Base-by-base conservation (phyloP, 2,888 invertebrate genomes). In the Lydus trimaculatus region DNA sequence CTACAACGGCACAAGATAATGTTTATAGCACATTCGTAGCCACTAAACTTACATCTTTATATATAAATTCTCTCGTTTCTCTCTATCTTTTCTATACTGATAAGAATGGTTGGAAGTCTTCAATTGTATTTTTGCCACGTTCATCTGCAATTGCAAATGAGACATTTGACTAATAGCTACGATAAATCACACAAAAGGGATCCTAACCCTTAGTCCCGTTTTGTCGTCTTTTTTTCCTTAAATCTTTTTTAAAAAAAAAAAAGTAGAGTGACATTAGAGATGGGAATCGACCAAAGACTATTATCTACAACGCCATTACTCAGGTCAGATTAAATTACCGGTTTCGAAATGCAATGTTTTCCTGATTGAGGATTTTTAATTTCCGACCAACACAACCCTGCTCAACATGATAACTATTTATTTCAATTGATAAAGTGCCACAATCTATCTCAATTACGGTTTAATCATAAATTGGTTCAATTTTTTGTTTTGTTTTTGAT, bases 291-390 rank as follows among this genome's bases (percentile, higher is more conserved):
- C 78, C 69, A 70, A 72, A 72, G 74, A 76, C 80, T 76, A 82
- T 82, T 82, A 82, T 82, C 81, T 80, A 78, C 75, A 79, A 77
- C 77, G 79, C 82, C 82, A 82, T 82, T 82, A 82, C 80, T 82
- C 80, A 81, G 79, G 74, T 79, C 76, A 74, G 82, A 82, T 82
- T 81, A 81, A 81, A 82, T 82, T 81, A 81, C 80, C 73, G 77
- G 76, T 72, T 77, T 78, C 25, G 78, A 69, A 62, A 64, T 66
- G 68, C 75, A 78, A 76, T 76, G 76, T 76, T 79, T 82, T 82
- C 82, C 80, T 77, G 79, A 77, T 80, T 79, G 76, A 25, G 77
- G 80, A 81, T 81, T 81, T 82, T 83, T 81, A 80, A 80, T 80
- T 80, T 80, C 79, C 80, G 76, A 75, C 61, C 63, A 39, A 61